Percentiles rank a stretch among this genome's conserved stretches.
Evolutionary conservation across 2,113 vertebrate genomes (phyloP).

Genomic region (Brienomyrus brachyistius): DNA sequence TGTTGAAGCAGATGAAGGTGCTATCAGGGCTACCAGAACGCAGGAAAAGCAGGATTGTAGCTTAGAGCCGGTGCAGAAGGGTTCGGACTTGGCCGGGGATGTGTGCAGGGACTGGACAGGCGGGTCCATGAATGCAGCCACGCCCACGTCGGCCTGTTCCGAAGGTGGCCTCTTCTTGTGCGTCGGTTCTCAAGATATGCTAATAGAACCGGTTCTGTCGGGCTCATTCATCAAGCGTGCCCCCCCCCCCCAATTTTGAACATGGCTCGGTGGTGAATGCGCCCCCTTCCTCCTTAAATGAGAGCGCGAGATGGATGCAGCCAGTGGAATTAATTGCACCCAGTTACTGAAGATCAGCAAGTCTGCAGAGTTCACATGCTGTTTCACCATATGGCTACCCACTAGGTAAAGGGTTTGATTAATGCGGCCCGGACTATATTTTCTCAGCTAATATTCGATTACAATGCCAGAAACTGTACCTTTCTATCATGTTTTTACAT

Average conservation of each 20-base stretch:
- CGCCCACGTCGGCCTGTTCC: neutral
- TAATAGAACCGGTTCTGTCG: constrained; percentile 83
- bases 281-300: constrained; percentile 64
- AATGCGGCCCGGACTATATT: constrained; percentile 92
- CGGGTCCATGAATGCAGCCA: constrained; percentile 10
- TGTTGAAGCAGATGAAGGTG: neutral
- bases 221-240: constrained; percentile 94
- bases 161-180: constrained; percentile 53
- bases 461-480: constrained; percentile 72
- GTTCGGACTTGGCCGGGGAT: constrained; percentile 50
- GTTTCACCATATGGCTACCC: constrained; percentile 99
- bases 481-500: constrained; percentile 35
- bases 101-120: constrained; percentile 35
- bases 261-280: constrained; percentile 89
- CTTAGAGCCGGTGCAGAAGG: constrained; percentile 39
- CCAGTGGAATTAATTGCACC: constrained; percentile 99
- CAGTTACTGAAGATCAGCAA: constrained; percentile 99
- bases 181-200: constrained; percentile 73
- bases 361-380: constrained; percentile 98
- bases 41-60: constrained; percentile 28
- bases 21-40: neutral
- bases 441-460: constrained; percentile 90
- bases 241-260: constrained; percentile 70
- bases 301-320: constrained; percentile 96
- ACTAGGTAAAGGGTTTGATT: constrained; percentile 99